Percentiles rank a stretch among this genome's conserved stretches.
phyloP scores from a whole-genome alignment of 2,113 vertebrate genomes.

The Ailurus styani region DNA sequence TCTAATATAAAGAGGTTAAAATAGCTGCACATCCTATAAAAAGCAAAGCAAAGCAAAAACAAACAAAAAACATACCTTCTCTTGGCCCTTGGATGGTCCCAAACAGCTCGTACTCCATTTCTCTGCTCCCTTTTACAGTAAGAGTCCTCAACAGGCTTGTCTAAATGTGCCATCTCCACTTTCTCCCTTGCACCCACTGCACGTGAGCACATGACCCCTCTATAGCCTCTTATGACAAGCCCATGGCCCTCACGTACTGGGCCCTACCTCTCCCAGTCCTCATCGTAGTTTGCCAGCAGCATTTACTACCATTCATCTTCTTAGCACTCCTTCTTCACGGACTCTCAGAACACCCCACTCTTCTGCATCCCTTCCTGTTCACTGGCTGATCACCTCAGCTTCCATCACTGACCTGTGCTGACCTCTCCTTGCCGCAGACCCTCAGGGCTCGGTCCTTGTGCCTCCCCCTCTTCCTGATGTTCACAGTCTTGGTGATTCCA shows the following conservation, averaged over 20 bases:
- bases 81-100: not conserved
- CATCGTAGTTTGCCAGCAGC: not conserved
- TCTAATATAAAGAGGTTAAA: not conserved
- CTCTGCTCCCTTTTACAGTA: not conserved
- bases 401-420: not conserved
- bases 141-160: not conserved
- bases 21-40: not conserved
- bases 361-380: not conserved
- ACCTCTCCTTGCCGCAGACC: not conserved
- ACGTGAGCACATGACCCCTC: not conserved
- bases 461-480: too few relatives aligned
- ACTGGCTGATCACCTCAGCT: not conserved
- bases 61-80: not conserved
- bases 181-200: not conserved
- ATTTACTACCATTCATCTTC: not conserved
- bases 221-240: not conserved
- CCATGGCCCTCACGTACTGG: not conserved
- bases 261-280: not conserved
- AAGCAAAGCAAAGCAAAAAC: not conserved
- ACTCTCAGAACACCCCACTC: not conserved
- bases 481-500: not conserved
- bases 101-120: not conserved
- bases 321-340: not conserved
- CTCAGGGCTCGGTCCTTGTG: not conserved
- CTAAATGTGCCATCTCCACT: not conserved